Percentiles rank a stretch among this genome's conserved stretches.
phyloP scores from a whole-genome alignment of 2,113 vertebrate genomes.

The Edolisoma coerulescens region DNA sequence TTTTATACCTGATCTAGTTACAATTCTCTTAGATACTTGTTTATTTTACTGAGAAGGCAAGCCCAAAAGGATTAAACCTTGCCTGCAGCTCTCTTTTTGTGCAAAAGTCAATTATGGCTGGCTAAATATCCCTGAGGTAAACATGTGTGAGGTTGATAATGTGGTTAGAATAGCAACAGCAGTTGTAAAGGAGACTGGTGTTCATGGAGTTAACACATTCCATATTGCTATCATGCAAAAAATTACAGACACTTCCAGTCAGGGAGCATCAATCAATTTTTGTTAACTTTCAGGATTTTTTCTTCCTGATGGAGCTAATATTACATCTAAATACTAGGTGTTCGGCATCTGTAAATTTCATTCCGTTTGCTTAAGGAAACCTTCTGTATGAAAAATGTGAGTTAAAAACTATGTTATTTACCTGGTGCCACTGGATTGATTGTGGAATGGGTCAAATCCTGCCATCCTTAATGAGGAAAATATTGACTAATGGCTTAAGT shows the following conservation, averaged over 20 bases:
- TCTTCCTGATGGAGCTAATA: constrained; percentile 21
- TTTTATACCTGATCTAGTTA: constrained; percentile 32
- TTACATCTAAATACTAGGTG: constrained; percentile 33
- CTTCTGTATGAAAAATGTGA: not conserved
- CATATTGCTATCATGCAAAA: constrained; percentile 13
- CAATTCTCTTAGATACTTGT: constrained; percentile 64
- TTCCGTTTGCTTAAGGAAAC: not conserved
- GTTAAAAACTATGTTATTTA: not conserved
- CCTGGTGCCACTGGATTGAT: not conserved
- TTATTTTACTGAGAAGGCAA: constrained; percentile 76
- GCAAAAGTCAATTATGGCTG: constrained; percentile 81
- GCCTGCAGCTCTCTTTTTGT: constrained; percentile 74
- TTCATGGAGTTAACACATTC: constrained; percentile 42
- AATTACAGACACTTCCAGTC: constrained; percentile 27
- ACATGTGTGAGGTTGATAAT: constrained; percentile 84
- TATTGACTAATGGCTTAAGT: constrained; percentile 32
- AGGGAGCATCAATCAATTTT: constrained; percentile 43
- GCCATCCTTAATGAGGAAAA: constrained; percentile 20
- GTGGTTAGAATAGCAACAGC: constrained; percentile 61
- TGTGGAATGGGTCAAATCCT: constrained; percentile 15
- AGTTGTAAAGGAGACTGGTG: constrained; percentile 32
- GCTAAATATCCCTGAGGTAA: constrained; percentile 81
- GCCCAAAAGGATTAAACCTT: constrained; percentile 72
- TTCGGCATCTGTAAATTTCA: constrained; percentile 5
- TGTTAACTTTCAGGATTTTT: constrained; percentile 37